A percentile compares a stretch with the other conserved stretches of the same genome.
phyloP scores from a whole-genome alignment of 2,113 vertebrate genomes.

The Catharus fuscescens region DNA sequence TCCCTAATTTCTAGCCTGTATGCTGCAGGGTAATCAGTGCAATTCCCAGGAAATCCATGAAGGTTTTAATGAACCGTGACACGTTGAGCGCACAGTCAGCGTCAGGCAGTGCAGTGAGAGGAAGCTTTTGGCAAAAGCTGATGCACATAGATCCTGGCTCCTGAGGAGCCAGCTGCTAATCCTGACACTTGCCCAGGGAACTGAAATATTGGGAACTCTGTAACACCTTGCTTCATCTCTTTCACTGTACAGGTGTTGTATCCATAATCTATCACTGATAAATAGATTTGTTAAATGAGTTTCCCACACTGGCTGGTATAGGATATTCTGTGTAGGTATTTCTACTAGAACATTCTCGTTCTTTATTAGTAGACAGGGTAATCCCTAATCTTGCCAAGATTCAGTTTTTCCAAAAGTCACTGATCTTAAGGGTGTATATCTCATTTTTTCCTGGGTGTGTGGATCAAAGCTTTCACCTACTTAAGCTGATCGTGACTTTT shows the following conservation, averaged over 20 bases:
- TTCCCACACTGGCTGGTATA: not conserved
- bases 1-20: slow-evolving; percentile 39
- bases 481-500: not conserved
- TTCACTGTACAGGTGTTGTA: not conserved
- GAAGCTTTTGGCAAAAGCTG: slow-evolving; percentile 27
- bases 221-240: not conserved
- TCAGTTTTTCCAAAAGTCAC: not conserved
- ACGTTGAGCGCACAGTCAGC: not conserved
- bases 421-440: not conserved
- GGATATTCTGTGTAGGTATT: not conserved
- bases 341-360: not conserved
- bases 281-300: not conserved
- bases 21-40: slow-evolving; percentile 51
- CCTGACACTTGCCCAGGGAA: not conserved
- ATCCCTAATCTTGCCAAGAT: not conserved
- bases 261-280: not conserved
- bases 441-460: not conserved
- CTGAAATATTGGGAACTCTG: not conserved
- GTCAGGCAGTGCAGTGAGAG: not conserved
- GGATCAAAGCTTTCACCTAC: not conserved
- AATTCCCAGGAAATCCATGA: slow-evolving; percentile 44
- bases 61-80: slow-evolving; percentile 55
- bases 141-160: not conserved
- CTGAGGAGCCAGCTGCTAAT: slow-evolving; percentile 6
- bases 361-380: not conserved